Conservation (phyloP, 2,888 invertebrate species). For the Anthophora plumipes region DNA sequence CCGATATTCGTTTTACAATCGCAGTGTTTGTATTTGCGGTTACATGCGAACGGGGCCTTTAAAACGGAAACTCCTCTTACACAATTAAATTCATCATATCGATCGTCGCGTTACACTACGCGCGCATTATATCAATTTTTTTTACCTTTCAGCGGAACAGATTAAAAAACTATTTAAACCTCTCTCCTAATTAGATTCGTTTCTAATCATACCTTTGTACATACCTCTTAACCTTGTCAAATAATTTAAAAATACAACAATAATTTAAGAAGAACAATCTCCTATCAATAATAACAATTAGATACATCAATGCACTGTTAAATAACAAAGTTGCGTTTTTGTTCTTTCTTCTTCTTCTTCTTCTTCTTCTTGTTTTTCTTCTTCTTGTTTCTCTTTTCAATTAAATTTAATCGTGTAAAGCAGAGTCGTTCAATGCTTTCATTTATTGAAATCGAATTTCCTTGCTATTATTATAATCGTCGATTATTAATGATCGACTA, state of each 20-base stretch:
- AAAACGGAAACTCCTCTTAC: constrained; percentile 22
- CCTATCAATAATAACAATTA: constrained; percentile 22
- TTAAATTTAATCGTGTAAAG: constrained; percentile 18
- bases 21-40: constrained; percentile 25
- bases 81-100: constrained; percentile 34
- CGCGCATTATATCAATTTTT: constrained; percentile 11
- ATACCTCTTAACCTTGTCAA: constrained; percentile 17
- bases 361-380: no score
- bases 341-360: no score
- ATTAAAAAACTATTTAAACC: constrained; percentile 30
- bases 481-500: neutral
- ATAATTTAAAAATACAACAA: constrained; percentile 27
- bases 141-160: constrained; percentile 15
- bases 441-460: neutral
- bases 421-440: constrained; percentile 13
- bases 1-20: constrained; percentile 39
- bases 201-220: constrained; percentile 27
- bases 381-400: neutral
- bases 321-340: constrained; percentile 1
- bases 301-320: constrained; percentile 3
- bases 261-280: constrained; percentile 21
- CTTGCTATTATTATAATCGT: neutral
- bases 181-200: constrained; percentile 12
- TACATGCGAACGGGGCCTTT: constrained; percentile 45
- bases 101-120: neutral